Conservation (phyloP, 2,113 vertebrate species). For the Atlantisia rogersi region DNA sequence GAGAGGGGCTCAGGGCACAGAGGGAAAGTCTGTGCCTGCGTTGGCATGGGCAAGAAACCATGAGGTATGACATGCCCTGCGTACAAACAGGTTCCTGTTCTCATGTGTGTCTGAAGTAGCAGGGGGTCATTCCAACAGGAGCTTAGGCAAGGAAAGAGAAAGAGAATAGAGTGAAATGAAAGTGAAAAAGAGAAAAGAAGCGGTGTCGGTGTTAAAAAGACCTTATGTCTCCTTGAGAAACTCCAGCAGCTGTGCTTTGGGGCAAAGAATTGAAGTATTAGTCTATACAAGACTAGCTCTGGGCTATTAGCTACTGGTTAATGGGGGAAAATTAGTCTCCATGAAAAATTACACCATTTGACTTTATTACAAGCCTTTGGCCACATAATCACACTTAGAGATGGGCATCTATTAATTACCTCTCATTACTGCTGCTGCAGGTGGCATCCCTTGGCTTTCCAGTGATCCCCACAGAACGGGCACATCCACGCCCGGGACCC, state of each 20-base stretch:
- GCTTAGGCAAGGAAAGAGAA: accelerated
- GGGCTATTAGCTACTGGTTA: not conserved
- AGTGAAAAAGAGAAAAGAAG: too few relatives aligned
- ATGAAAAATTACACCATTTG: not conserved
- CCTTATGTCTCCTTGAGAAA: accelerated
- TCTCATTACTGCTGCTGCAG: not conserved
- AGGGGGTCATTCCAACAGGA: accelerated
- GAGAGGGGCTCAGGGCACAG: too few relatives aligned
- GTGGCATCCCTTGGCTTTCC: accelerated
- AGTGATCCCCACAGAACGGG: accelerated
- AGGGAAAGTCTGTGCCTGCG: accelerated
- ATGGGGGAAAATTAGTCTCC: not conserved
- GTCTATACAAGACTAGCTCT: not conserved
- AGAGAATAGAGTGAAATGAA: not conserved
- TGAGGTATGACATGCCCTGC: not conserved
- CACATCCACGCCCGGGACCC: accelerated
- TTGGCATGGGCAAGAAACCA: too few relatives aligned
- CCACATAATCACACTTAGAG: not conserved
- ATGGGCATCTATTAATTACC: not conserved
- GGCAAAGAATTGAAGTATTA: not conserved
- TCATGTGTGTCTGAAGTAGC: not conserved
- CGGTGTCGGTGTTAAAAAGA: accelerated
- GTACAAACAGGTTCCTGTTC: too few relatives aligned
- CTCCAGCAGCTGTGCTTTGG: not conserved
- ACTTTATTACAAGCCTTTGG: not conserved